Percentiles rank a stretch among this genome's conserved stretches.
Evolutionary conservation across 2,888 invertebrate genomes (phyloP).

Genomic region (Alitta virens): DNA sequence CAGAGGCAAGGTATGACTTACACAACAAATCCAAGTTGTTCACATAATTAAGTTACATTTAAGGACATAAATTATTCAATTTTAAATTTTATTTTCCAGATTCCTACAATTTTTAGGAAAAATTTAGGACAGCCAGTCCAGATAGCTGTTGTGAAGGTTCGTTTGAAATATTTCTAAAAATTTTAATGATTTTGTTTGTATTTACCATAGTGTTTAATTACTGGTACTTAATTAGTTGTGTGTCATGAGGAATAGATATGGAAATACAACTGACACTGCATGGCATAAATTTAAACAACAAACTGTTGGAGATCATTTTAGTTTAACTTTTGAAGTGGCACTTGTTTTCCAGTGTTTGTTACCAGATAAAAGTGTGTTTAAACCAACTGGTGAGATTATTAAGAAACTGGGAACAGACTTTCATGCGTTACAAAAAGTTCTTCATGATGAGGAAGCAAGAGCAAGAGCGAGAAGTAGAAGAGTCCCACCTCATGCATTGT

Average conservation of each 20-base stretch:
- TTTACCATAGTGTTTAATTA: no score
- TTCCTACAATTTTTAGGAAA: conserved; percentile 41
- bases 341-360: conserved; percentile 12
- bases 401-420: conserved; percentile 9
- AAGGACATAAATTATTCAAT: no score
- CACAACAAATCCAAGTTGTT: no score
- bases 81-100: conserved; percentile 29
- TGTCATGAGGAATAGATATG: no score
- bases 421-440: conserved; percentile 5
- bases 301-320: no score
- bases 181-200: no score
- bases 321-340: neutral
- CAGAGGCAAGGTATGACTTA: conserved; percentile 36
- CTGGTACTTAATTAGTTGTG: no score
- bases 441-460: conserved; percentile 16
- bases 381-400: conserved; percentile 14
- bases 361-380: conserved; percentile 10
- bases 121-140: conserved; percentile 51
- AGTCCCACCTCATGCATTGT: conserved; percentile 44
- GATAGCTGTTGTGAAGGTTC: conserved; percentile 61
- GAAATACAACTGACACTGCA: no score
- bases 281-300: no score
- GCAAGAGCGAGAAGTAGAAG: neutral
- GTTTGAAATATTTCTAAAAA: neutral
- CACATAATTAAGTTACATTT: no score